These are phyloP conservation scores for Otolemur crassicaudatus DNA, from an alignment of 2,797 vertebrate species.

Conservation along the genomic window DNA sequence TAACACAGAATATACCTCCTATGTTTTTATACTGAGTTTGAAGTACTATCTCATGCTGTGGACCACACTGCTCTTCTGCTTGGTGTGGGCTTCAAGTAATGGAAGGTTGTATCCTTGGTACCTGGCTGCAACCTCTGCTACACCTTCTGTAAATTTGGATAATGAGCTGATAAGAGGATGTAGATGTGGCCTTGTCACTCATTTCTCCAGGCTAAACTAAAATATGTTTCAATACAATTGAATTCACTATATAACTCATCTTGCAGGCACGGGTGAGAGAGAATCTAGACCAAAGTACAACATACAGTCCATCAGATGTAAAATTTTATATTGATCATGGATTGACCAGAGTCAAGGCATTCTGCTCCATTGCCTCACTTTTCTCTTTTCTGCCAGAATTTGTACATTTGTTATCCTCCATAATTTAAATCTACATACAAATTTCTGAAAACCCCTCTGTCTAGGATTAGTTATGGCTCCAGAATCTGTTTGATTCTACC, in stretches of 20 bases:
- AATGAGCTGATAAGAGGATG: not conserved
- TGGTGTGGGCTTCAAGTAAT: not conserved
- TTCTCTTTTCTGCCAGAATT: not conserved
- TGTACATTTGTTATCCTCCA: not conserved
- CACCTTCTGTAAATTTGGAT: accelerated
- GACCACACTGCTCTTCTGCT: not conserved
- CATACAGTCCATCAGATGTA: not conserved
- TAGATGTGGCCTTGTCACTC: accelerated
- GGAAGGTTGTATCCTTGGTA: not conserved
- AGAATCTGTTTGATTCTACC: not conserved
- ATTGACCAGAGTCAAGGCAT: not conserved
- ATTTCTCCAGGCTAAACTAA: not conserved
- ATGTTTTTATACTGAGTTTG: not conserved
- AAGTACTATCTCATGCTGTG: not conserved
- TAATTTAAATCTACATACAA: not conserved
- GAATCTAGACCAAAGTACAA: not conserved
- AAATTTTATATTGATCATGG: not conserved
- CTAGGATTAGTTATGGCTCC: not conserved
- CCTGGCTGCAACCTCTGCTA: accelerated
- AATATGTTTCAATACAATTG: not conserved
- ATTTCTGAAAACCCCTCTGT: not conserved
- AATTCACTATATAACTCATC: no score
- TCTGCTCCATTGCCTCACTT: not conserved
- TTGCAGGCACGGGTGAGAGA: not conserved
- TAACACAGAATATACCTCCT: not conserved